These are phyloP conservation scores for Lineus longissimus DNA, from an alignment of 1,140 invertebrate species.

Conservation along the genomic window DNA sequence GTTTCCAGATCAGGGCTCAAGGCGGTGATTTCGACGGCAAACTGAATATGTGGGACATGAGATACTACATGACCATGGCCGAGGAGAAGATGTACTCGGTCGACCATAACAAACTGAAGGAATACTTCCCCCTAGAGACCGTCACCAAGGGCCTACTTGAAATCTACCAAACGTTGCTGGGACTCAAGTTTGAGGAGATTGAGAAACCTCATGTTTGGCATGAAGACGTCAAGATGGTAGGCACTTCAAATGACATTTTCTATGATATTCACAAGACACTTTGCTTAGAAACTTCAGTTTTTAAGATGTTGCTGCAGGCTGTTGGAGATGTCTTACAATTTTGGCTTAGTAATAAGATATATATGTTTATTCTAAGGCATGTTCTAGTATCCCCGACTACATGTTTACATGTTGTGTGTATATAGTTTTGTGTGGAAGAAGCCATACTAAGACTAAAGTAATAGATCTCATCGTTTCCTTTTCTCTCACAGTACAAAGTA, in stretches of 20 bases:
- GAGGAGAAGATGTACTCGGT: conserved; percentile 58
- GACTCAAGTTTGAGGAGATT: conserved; percentile 55
- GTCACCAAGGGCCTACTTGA: conserved; percentile 57
- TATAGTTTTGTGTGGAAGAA: too few relatives aligned
- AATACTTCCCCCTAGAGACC: conserved; percentile 58
- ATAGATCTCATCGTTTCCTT: background rate
- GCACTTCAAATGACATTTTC: conserved; percentile 20
- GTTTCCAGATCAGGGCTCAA: too few relatives aligned
- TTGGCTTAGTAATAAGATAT: too few relatives aligned
- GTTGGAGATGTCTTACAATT: background rate
- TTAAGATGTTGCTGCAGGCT: background rate
- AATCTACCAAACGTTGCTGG: conserved; percentile 58
- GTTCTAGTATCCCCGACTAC: too few relatives aligned
- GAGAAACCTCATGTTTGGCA: conserved; percentile 56
- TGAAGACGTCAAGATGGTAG: conserved; percentile 58
- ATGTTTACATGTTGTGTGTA: too few relatives aligned
- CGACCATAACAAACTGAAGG: conserved; percentile 57
- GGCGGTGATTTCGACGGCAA: conserved; percentile 55
- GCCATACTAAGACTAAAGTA: too few relatives aligned
- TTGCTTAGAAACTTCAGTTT: too few relatives aligned
- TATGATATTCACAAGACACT: too few relatives aligned
- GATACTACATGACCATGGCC: conserved; percentile 56
- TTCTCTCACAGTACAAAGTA: conserved; percentile 52
- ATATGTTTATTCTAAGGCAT: too few relatives aligned
- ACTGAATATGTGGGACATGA: conserved; percentile 57